Base-by-base conservation (phyloP, 2,888 invertebrate genomes). In the Petrolisthes cinctipes region DNA sequence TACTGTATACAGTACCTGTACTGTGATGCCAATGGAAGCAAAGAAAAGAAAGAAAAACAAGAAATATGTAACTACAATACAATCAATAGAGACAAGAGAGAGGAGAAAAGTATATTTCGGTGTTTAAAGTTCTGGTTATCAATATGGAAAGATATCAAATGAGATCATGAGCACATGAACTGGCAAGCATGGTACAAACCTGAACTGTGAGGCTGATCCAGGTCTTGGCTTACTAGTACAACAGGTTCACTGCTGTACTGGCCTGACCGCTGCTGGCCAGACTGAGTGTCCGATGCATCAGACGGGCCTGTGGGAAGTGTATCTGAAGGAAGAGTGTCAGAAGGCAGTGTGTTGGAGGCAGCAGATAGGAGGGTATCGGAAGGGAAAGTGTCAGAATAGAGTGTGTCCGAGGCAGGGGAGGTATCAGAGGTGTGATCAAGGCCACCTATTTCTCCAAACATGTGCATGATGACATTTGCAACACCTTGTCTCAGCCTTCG, bases 371-470 rank as follows among this genome's bases (percentile, higher is more conserved):
- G 20, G 14, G 71, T 71, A 20, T 71, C 71, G 1, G 17, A 61
- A 61, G 61, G 61, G 61, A 61, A 88, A 11, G 81, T 84, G 51
- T 88, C 83, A n/a, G 88, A 88, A 51, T 20, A 73, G 56, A 85
- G 66, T 5, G 87, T 84, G 68, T 88, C 81, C 14, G 88, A 88
- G 11, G 81, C 78, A 80, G 83, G 79, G 51, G 85, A 81, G 23
- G 88, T 81, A 17, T 54, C 68, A 56, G 83, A 71, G 6, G 85
- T 76, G 68, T 82, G 82, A 54, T 89, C 86, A 53, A 83, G 85
- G 54, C 57, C 90, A 20, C 57, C 90, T 20, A 90, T 85, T 23
- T 89, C 89, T 57, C 87, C 88, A 79, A 89, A 90, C 84, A 90
- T 87, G 7, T 85, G 79, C 57, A 88, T 82, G 23, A 90, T 88